Percentiles rank a stretch among this genome's conserved stretches.
Conservation (phyloP, 2,113 vertebrate species). For the Menidia beryllina region DNA sequence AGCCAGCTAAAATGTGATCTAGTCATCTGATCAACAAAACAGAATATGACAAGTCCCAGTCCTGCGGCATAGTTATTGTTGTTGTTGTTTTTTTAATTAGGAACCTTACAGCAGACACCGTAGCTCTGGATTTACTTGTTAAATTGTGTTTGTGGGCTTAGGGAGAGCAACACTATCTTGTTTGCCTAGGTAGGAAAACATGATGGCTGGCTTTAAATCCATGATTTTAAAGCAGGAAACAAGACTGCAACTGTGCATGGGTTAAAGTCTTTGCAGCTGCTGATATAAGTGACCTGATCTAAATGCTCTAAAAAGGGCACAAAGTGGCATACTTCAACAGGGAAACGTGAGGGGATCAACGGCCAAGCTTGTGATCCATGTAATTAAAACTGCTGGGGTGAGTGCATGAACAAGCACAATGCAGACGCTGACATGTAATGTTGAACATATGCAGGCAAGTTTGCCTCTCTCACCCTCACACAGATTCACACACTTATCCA, state of each 20-base stretch:
- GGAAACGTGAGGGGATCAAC: slow-evolving; percentile 65
- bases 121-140: slow-evolving; percentile 22
- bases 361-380: slow-evolving; percentile 62
- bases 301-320: slow-evolving; percentile 21
- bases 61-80: slow-evolving; percentile 36
- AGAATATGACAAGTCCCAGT: slow-evolving; percentile 25
- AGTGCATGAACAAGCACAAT: slow-evolving; percentile 57
- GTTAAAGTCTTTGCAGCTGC: slow-evolving; percentile 54
- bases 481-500: slow-evolving; percentile 25
- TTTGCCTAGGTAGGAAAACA: slow-evolving; percentile 47
- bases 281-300: slow-evolving; percentile 46
- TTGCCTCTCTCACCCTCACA: slow-evolving; percentile 38
- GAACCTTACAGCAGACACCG: slow-evolving; percentile 19
- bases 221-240: not conserved
- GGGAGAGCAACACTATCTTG: slow-evolving; percentile 32
- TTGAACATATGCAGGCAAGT: slow-evolving; percentile 64
- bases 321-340: slow-evolving; percentile 47
- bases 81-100: slow-evolving; percentile 50
- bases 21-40: slow-evolving; percentile 53
- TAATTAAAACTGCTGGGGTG: slow-evolving; percentile 68
- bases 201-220: not conserved
- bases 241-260: not conserved
- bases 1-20: slow-evolving; percentile 40
- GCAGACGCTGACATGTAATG: slow-evolving; percentile 72
- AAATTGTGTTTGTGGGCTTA: slow-evolving; percentile 4